These are phyloP conservation scores for Syngnathus scovelli DNA, from an alignment of 2,113 vertebrate genomes.

Conservation along the genomic window DNA sequence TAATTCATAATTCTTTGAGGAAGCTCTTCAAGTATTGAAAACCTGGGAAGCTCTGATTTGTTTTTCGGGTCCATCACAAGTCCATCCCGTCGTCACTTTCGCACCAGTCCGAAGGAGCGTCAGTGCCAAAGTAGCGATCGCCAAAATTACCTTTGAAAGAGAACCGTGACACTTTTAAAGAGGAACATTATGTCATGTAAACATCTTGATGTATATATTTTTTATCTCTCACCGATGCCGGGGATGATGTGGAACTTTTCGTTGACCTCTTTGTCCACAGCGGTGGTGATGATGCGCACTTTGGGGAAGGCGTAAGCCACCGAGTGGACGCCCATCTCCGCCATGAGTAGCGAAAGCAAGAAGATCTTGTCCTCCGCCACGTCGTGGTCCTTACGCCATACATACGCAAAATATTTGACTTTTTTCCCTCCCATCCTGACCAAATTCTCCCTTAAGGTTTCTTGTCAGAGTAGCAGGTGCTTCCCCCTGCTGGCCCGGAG, in stretches of 20 bases:
- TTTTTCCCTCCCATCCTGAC: no score
- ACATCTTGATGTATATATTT: no score
- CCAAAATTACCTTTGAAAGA: slow-evolving; percentile 80
- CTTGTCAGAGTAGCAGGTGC: neutral
- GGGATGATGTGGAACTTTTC: slow-evolving; percentile 90
- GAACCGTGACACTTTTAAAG: neutral
- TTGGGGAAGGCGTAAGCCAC: slow-evolving; percentile 87
- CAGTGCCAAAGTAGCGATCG: slow-evolving; percentile 87
- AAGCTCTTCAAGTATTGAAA: neutral
- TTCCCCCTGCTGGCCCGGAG: neutral
- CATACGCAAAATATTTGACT: neutral
- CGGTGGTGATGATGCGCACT: slow-evolving; percentile 86
- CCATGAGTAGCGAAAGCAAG: slow-evolving; percentile 84
- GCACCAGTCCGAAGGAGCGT: slow-evolving; percentile 74
- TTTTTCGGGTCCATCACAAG: slow-evolving; percentile 55
- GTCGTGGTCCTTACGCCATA: slow-evolving; percentile 77
- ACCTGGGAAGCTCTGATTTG: neutral
- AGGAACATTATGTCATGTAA: neutral
- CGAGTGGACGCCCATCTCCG: slow-evolving; percentile 86
- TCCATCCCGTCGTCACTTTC: slow-evolving; percentile 78
- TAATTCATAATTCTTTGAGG: neutral
- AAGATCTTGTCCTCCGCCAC: slow-evolving; percentile 89
- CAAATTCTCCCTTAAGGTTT: neutral
- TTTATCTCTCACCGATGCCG: slow-evolving; percentile 77
- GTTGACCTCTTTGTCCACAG: slow-evolving; percentile 85